A percentile compares a stretch with the other conserved stretches of the same genome.
These are phyloP conservation scores for Pseudocheirus occidentalis DNA, from an alignment of 2,797 vertebrate genomes.

Conservation along the genomic window DNA sequence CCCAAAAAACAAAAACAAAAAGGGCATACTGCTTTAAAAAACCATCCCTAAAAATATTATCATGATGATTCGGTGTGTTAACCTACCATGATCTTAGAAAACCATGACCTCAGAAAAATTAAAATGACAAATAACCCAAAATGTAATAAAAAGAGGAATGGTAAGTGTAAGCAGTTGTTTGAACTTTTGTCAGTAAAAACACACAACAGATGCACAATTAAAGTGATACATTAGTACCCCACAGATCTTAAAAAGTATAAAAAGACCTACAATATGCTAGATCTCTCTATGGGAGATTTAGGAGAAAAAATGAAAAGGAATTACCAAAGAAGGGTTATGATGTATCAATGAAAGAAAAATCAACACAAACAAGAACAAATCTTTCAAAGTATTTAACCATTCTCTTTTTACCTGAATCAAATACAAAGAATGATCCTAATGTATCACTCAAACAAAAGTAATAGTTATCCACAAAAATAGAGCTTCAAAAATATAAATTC, in stretches of 20 bases:
- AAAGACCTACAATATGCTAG: not conserved
- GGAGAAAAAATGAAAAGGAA: not conserved
- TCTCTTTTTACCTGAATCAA: not conserved
- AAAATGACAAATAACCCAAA: not conserved
- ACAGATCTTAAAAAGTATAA: not conserved
- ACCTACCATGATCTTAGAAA: not conserved
- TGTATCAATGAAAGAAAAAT: not conserved
- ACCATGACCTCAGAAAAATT: not conserved
- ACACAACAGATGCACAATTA: not conserved
- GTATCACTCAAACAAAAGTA: slow-evolving; percentile 24
- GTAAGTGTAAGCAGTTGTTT: not conserved
- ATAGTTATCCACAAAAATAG: not conserved
- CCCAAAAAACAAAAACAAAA: not conserved
- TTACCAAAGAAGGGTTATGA: not conserved
- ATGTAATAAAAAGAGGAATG: not conserved
- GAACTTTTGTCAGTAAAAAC: not conserved
- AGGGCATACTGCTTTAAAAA: not conserved
- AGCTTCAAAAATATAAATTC: slow-evolving; percentile 45
- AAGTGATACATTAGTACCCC: not conserved
- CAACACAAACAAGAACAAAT: not conserved
- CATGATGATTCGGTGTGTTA: not conserved
- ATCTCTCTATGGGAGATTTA: not conserved
- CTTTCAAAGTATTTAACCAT: not conserved
- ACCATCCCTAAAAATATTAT: not conserved
- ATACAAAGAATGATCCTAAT: slow-evolving; percentile 26